Evolutionary conservation across 2,797 vertebrate species (phyloP).

Genomic region (Arrhamphus sclerolepis): DNA sequence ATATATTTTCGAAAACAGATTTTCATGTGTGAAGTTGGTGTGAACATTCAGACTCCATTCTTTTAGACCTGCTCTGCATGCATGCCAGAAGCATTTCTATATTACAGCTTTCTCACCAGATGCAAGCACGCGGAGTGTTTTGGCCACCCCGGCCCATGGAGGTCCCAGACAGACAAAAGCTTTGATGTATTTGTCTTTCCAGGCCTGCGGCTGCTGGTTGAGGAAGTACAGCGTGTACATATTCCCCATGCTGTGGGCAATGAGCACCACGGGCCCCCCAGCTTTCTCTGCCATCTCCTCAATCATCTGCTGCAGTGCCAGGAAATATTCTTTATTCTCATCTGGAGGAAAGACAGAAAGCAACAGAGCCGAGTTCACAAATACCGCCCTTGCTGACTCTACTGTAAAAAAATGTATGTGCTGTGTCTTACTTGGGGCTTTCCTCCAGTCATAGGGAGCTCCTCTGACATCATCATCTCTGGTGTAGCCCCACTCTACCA

Average conservation of each 20-base stretch:
- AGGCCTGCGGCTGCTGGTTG: conserved; percentile 90
- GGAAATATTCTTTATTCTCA: conserved; percentile 92
- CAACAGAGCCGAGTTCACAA: background rate
- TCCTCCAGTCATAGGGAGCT: conserved; percentile 98
- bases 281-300: conserved; percentile 90
- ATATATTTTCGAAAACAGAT: too few species aligned
- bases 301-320: conserved; percentile 89
- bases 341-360: conserved; percentile 74
- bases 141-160: conserved; percentile 95
- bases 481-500: conserved; percentile 92
- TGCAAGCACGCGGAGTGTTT: conserved; percentile 92
- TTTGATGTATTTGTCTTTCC: conserved; percentile 94
- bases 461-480: conserved; percentile 90
- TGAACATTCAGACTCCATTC: too few species aligned
- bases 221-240: conserved; percentile 97
- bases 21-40: too few species aligned
- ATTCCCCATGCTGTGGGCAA: conserved; percentile 99
- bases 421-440: conserved; percentile 90
- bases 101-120: conserved; percentile 79
- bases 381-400: background rate
- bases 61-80: too few species aligned
- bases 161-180: conserved; percentile 89
- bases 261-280: conserved; percentile 87
- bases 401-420: background rate
- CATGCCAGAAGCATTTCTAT: background rate